phyloP scores from a whole-genome alignment of 2,888 invertebrate genomes.

The Pyralis farinalis region DNA sequence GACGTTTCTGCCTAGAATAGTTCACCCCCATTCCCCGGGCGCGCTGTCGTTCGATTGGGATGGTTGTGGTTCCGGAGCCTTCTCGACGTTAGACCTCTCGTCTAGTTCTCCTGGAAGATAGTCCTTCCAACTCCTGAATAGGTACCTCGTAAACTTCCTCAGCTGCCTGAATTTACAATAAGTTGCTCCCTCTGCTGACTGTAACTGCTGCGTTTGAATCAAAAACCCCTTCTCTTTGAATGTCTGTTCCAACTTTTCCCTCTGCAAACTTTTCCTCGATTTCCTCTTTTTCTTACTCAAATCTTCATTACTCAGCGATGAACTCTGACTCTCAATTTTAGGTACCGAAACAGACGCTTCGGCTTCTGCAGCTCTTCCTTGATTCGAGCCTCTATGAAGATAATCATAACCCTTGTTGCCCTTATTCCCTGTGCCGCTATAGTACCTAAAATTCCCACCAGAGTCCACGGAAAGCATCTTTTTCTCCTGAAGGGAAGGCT shows the following conservation, averaged over 20 bases:
- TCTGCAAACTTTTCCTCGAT: constrained; percentile 89
- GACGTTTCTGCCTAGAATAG: neutral
- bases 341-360: constrained; percentile 38
- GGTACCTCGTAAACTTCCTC: constrained; percentile 93
- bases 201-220: constrained; percentile 95
- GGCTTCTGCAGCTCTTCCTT: constrained; percentile 54
- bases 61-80: constrained; percentile 13
- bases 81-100: constrained; percentile 30
- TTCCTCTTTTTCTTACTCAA: constrained; percentile 84
- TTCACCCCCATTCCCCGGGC: constrained; percentile 51
- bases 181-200: constrained; percentile 95
- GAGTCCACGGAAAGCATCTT: constrained; percentile 95
- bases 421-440: constrained; percentile 92
- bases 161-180: constrained; percentile 96
- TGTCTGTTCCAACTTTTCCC: constrained; percentile 94
- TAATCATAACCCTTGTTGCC: constrained; percentile 91
- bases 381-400: constrained; percentile 85
- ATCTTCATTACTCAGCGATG: constrained; percentile 49
- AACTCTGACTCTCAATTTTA: constrained; percentile 24
- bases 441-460: constrained; percentile 93
- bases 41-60: constrained; percentile 25
- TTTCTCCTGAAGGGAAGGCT: constrained; percentile 93
- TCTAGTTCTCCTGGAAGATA: constrained; percentile 90
- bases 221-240: constrained; percentile 96
- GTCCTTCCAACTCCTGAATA: constrained; percentile 96